Evolutionary conservation across 2,888 invertebrate genomes (phyloP), one percentile per base, ranked within the genome.

Genomic region (Hypolimnas misippus): DNA sequence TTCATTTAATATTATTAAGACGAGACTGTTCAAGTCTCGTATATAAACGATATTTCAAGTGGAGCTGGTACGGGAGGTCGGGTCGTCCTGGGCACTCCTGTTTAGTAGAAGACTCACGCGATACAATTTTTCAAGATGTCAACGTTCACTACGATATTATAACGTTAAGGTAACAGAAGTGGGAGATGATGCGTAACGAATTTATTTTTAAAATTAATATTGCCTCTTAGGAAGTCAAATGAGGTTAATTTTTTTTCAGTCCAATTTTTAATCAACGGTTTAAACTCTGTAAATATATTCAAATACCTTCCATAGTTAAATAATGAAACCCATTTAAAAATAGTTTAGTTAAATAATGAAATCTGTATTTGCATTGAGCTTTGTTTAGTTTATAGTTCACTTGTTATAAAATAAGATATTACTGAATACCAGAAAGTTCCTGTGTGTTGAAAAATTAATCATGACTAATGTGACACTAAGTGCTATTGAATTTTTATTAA

Each of bases 41-140:
- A 61, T 54, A 49, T 46, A 65, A 63, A 58, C 40, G 52, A 70
- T 67, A 62, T 66, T 54, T 65, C 66, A 70, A 56, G 59, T 40
- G 35, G 40, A 50, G 46, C 19, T 29, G 25, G 49, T 12, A 29
- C 46, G 25, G 54, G 40, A 16, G 19, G 53, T 46, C 57, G 57
- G 57, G 44, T 51, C 49, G 35, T 25, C 35, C 55, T n/a, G 44
- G 49, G 29, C 29, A 49, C 49, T 40, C 63, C 68, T 72, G 63
- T 57, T 74, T 73, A 69, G 71, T 67, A 73, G 64, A 70, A 69
- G 67, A 56, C 70, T 74, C 71, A 73, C 71, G 73, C 63, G 65
- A 65, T 68, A 70, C 73, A 72, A 76, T 76, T 76, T 74, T 72
- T 76, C 72, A 76, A 65, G 66, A 68, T 66, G 75, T 72, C 75